Conservation (phyloP, 2,888 invertebrate genomes). For the Plemyria rubiginata region DNA sequence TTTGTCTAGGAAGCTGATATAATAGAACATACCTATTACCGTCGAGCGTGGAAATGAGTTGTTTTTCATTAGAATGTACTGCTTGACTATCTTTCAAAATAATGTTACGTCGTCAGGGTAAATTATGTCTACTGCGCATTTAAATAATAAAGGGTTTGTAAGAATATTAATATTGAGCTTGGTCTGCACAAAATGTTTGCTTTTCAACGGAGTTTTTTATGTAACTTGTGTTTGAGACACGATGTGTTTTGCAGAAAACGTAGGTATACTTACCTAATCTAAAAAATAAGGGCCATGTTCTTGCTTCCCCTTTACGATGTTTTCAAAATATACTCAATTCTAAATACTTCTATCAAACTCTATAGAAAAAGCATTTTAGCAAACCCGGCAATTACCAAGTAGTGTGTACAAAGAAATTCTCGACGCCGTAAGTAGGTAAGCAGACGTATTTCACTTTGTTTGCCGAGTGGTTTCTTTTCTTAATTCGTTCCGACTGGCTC, state of each 20-base stretch:
- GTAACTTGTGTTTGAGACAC: no score
- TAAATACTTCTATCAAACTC: slow-evolving; percentile 25
- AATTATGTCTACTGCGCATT: neutral
- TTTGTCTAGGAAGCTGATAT: slow-evolving; percentile 33
- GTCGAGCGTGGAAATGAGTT: slow-evolving; percentile 4
- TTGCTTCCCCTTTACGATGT: no score
- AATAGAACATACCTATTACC: slow-evolving; percentile 24
- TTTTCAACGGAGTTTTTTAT: no score
- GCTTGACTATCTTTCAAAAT: neutral
- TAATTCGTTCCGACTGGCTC: slow-evolving; percentile 32
- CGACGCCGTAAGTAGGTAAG: slow-evolving; percentile 31
- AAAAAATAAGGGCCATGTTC: no score
- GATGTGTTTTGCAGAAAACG: no score
- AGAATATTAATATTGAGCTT: no score
- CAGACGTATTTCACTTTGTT: slow-evolving; percentile 38
- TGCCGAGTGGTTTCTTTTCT: slow-evolving; percentile 37
- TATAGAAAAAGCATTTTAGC: slow-evolving; percentile 28
- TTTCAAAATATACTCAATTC: slow-evolving; percentile 3
- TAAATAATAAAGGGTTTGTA: neutral
- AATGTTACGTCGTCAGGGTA: neutral
- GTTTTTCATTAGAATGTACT: slow-evolving; percentile 1
- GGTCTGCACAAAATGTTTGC: no score
- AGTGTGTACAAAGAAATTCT: slow-evolving; percentile 35
- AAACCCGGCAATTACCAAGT: slow-evolving; percentile 38
- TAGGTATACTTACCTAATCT: no score